phyloP scores from a whole-genome alignment of 1,140 invertebrate genomes.

The Drosophila bipectinata region DNA sequence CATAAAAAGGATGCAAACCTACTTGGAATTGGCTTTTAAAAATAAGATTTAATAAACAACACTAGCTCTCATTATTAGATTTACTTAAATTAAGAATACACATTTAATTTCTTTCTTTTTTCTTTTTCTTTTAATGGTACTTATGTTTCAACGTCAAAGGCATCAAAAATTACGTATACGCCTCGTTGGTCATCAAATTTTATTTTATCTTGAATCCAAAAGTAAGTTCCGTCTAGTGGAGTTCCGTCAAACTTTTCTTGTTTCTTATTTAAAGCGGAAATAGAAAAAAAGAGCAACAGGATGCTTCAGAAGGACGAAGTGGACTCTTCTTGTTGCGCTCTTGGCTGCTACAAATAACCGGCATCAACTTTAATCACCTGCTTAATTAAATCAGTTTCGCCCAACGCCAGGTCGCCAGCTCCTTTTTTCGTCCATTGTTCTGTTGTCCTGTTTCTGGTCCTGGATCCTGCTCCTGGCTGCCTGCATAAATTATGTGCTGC shows the following conservation, averaged over 20 bases:
- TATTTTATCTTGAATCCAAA: neutral
- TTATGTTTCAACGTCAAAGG: no score
- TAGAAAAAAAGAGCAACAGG: slow-evolving; percentile 33
- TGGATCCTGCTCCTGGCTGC: slow-evolving; percentile 29
- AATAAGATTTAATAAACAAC: no score
- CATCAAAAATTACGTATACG: slow-evolving; percentile 57
- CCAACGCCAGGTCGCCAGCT: slow-evolving; percentile 40
- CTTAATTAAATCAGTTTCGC: slow-evolving; percentile 81
- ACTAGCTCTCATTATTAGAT: no score
- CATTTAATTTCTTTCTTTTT: no score
- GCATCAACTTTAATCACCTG: slow-evolving; percentile 83
- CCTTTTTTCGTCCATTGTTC: slow-evolving; percentile 19
- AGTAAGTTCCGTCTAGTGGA: slow-evolving; percentile 22
- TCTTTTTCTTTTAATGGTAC: no score
- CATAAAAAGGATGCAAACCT: no score
- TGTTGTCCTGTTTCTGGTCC: slow-evolving; percentile 22
- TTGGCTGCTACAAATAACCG: slow-evolving; percentile 76
- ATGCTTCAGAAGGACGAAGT: slow-evolving; percentile 2
- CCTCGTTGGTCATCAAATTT: slow-evolving; percentile 24
- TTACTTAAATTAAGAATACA: no score
- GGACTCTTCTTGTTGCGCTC: slow-evolving; percentile 54
- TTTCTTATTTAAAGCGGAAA: slow-evolving; percentile 20
- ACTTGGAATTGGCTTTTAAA: no score
- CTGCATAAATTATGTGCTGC: slow-evolving; percentile 77
- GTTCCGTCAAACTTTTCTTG: slow-evolving; percentile 62